Percentiles rank a stretch among this genome's conserved stretches.
These are phyloP conservation scores for Xestia ashworthii DNA, from an alignment of 2,888 invertebrate species.

Conservation along the genomic window DNA sequence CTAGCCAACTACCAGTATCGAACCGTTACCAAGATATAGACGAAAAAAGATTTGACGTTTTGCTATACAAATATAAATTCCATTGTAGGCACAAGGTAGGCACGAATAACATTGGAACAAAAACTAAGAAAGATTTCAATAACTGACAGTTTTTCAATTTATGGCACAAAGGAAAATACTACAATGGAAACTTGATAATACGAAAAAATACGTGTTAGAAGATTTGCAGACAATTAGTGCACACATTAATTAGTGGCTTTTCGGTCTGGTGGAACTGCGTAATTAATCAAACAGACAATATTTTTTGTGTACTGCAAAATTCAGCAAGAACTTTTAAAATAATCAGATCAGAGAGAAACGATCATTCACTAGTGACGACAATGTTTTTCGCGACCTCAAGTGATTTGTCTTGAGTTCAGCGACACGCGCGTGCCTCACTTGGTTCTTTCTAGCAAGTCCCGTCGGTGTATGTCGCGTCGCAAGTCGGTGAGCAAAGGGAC, in stretches of 20 bases:
- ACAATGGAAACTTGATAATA: constrained; percentile 17
- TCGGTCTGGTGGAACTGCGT: constrained; percentile 31
- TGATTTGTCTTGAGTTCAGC: neutral
- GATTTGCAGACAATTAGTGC: constrained; percentile 35
- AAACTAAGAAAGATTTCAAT: constrained; percentile 54
- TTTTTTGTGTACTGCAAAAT: constrained; percentile 9
- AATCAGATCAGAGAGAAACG: neutral
- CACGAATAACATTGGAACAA: constrained; percentile 42
- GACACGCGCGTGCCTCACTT: neutral
- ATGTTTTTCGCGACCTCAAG: neutral
- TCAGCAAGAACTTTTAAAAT: neutral
- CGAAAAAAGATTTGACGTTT: constrained; percentile 42
- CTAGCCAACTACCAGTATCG: constrained; percentile 21
- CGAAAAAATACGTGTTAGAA: constrained; percentile 22
- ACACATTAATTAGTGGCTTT: constrained; percentile 35
- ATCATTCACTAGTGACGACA: neutral
- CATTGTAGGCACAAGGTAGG: constrained; percentile 38
- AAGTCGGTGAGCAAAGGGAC: neutral
- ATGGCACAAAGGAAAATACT: constrained; percentile 8
- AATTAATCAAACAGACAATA: constrained; percentile 5
- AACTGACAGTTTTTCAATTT: constrained; percentile 53
- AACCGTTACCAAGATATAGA: constrained; percentile 44
- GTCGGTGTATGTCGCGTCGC: too few species aligned
- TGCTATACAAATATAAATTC: constrained; percentile 54
- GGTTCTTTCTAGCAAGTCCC: neutral